Evolutionary conservation across 1,140 invertebrate genomes (phyloP).

Genomic region (Drosophila kurseongensis): DNA sequence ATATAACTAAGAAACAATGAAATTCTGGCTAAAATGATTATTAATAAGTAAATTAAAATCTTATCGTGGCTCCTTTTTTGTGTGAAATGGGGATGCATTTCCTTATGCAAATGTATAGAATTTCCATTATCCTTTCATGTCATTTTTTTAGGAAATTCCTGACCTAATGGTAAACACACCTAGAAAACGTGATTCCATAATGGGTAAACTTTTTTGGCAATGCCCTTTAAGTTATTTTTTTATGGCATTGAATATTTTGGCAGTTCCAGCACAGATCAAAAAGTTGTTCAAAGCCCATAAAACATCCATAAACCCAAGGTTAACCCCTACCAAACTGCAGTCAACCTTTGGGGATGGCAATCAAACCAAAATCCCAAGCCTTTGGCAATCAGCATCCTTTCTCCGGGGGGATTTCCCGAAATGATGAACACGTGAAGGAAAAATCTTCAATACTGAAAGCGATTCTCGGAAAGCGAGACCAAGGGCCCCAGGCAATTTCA

Average conservation of each 20-base stretch:
- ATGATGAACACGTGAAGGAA: constrained; percentile 32
- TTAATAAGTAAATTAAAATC: too few relatives aligned
- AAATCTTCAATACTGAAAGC: constrained; percentile 10
- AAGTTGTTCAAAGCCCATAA: constrained; percentile 1
- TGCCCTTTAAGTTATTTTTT: not conserved
- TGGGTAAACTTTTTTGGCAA: too few relatives aligned
- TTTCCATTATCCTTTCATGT: too few relatives aligned
- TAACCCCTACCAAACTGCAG: constrained; percentile 13
- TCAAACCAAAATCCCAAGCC: constrained; percentile 31
- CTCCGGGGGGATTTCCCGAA: constrained; percentile 14
- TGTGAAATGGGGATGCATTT: too few relatives aligned
- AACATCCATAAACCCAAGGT: constrained; percentile 17
- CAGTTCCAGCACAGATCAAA: not conserved
- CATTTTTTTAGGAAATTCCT: too few relatives aligned
- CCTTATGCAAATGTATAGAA: too few relatives aligned
- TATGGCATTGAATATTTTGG: not conserved
- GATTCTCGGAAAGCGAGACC: constrained; percentile 5
- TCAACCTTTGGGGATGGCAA: constrained; percentile 25
- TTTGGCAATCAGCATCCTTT: constrained; percentile 34
- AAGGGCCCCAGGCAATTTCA: constrained; percentile 35
- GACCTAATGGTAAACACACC: too few relatives aligned
- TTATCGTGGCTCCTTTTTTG: too few relatives aligned
- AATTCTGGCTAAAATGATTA: too few relatives aligned
- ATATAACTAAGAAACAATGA: too few relatives aligned
- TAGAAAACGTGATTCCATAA: too few relatives aligned